Evolutionary conservation across 2,888 invertebrate genomes (phyloP).

Genomic region (Aphodius sticticus): DNA sequence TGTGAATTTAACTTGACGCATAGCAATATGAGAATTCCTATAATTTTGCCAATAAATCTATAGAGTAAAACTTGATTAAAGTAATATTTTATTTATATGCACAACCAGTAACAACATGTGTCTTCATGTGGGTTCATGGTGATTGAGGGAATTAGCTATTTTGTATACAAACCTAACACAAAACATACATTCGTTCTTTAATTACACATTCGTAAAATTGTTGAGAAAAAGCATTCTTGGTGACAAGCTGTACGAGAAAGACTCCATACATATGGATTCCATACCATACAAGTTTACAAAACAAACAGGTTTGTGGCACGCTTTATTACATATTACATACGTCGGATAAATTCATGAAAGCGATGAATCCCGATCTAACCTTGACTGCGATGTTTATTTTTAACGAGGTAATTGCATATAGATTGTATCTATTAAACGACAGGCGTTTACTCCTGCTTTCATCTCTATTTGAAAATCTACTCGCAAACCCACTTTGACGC

Average conservation of each 20-base stretch:
- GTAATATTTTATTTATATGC: too few species aligned
- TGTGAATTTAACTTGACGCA: too few species aligned
- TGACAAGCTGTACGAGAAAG: neutral
- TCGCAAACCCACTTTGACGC: neutral
- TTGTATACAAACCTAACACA: neutral
- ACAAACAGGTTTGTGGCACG: neutral
- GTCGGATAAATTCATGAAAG: neutral
- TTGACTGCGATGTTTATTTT: neutral
- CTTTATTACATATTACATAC: neutral
- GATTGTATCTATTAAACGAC: neutral
- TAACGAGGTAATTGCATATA: neutral
- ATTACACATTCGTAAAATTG: neutral
- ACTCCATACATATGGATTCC: neutral
- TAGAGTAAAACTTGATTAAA: too few species aligned
- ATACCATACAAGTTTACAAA: neutral
- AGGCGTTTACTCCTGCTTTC: neutral
- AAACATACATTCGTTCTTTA: neutral
- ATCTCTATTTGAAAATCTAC: neutral
- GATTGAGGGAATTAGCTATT: neutral
- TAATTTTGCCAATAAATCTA: too few species aligned
- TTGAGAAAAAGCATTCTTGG: neutral
- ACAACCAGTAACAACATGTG: too few species aligned
- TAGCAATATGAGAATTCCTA: too few species aligned
- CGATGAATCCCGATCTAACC: neutral
- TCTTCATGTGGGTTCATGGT: too few species aligned